Percentiles rank a stretch among this genome's conserved stretches.
Evolutionary conservation across 2,888 invertebrate species (phyloP).

Genomic region (Leptarthrus brevirostris): DNA sequence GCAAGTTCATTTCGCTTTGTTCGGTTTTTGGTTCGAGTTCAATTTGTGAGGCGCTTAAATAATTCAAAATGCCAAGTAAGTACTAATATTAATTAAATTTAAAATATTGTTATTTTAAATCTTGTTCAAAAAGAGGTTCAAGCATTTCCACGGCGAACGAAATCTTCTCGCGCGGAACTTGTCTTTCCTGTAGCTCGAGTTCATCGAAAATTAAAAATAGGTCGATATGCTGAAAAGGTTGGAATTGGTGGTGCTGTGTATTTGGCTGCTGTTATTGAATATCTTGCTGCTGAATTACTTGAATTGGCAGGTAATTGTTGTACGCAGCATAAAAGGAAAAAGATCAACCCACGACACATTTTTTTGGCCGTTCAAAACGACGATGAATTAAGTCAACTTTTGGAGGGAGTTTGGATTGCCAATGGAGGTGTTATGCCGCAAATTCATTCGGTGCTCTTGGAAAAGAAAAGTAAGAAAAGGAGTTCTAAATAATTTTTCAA

Average conservation of each 20-base stretch:
- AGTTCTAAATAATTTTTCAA: too few species aligned
- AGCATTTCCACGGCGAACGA: too few species aligned
- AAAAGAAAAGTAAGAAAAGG: conserved; percentile 73
- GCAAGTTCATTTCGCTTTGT: too few species aligned
- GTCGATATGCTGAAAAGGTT: conserved; percentile 73
- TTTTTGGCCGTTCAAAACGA: conserved; percentile 85
- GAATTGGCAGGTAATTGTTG: conserved; percentile 76
- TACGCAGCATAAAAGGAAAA: conserved; percentile 76
- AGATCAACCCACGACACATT: conserved; percentile 83
- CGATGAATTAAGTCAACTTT: conserved; percentile 77
- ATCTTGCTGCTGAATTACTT: conserved; percentile 75
- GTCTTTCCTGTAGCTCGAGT: conserved; percentile 73
- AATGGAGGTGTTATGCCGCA: conserved; percentile 88
- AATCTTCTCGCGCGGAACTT: conserved; percentile 68
- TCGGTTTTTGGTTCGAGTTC: too few species aligned
- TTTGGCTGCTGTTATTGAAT: conserved; percentile 72
- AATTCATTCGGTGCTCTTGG: conserved; percentile 78
- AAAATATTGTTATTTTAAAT: too few species aligned
- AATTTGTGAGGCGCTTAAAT: too few species aligned
- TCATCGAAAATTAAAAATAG: conserved; percentile 72
- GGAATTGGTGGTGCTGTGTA: conserved; percentile 70
- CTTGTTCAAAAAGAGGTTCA: too few species aligned
- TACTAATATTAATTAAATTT: too few species aligned
- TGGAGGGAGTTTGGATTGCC: conserved; percentile 57
- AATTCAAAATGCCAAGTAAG: too few species aligned